Percentiles rank a stretch among this genome's conserved stretches.
Evolutionary conservation across 1,140 invertebrate species (phyloP).

Genomic region (Solenopsis invicta): DNA sequence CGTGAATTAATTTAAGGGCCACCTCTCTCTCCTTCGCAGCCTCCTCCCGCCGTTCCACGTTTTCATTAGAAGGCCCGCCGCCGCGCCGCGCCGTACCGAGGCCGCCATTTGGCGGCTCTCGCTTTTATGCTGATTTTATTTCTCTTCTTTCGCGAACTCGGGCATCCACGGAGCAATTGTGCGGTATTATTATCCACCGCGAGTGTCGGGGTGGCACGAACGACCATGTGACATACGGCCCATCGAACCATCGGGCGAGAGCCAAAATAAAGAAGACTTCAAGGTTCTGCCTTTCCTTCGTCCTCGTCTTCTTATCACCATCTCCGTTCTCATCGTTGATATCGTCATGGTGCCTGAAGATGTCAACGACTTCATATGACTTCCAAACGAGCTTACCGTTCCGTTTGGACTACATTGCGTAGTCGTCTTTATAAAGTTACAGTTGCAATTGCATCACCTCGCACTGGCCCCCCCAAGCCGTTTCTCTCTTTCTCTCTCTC

Average conservation of each 20-base stretch:
- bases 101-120: slow-evolving; percentile 85
- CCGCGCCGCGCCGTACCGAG: slow-evolving; percentile 33
- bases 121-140: slow-evolving; percentile 84
- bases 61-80: slow-evolving; percentile 86
- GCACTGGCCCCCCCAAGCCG: too few relatives aligned
- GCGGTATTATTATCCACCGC: slow-evolving; percentile 82
- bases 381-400: slow-evolving; percentile 46
- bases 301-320: not conserved
- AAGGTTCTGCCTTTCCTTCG: slow-evolving; percentile 37
- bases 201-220: slow-evolving; percentile 67
- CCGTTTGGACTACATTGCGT: slow-evolving; percentile 27
- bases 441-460: slow-evolving; percentile 30
- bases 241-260: slow-evolving; percentile 74
- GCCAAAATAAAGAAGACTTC: slow-evolving; percentile 73
- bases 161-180: slow-evolving; percentile 81
- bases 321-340: not conserved
- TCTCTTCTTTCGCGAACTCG: slow-evolving; percentile 82
- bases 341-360: slow-evolving; percentile 33
- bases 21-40: slow-evolving; percentile 47
- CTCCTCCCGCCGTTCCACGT: slow-evolving; percentile 66
- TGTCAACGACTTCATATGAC: slow-evolving; percentile 49
- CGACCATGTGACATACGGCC: slow-evolving; percentile 80
- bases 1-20: slow-evolving; percentile 87
- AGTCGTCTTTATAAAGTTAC: slow-evolving; percentile 41
- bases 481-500: not conserved